Evolutionary conservation across 37 sponge, comb jelly and placozoan species (phyloP), one percentile per base, ranked within the genome.

Genomic region (Chondrosia reniformis): DNA sequence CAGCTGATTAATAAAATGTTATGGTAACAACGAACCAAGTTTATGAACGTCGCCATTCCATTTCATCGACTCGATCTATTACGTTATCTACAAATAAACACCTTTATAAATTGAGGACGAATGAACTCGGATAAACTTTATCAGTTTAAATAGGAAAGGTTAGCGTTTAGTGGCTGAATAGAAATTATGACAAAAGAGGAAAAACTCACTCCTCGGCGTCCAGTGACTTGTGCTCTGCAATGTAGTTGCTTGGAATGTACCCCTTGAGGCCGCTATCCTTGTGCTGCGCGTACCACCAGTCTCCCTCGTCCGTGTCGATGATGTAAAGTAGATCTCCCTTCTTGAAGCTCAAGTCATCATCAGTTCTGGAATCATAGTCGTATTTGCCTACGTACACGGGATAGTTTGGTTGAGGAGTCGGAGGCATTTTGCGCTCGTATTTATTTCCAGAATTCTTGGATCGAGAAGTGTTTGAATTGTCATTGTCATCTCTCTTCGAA

Each of bases 121-220:
- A n/a, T n/a, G n/a, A n/a, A n/a, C n/a, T n/a, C n/a, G n/a, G n/a
- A n/a, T n/a, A n/a, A n/a, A n/a, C n/a, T n/a, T n/a, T n/a, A n/a
- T n/a, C n/a, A n/a, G n/a, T n/a, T n/a, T n/a, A n/a, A n/a, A n/a
- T n/a, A n/a, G n/a, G n/a, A n/a, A n/a, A n/a, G n/a, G n/a, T n/a
- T n/a, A n/a, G n/a, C n/a, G n/a, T n/a, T n/a, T n/a, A 49, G 15
- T 49, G 15, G 28, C 61, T 6, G 61, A 25, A 59, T 5, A 13
- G 61, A 59, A 59, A 13, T 59, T 30, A 13, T 6, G 7, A 59
- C 8, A 19, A 13, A 59, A 6, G 28, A 6, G 22, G 61, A 6
- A 6, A 59, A 67, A 93, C 99, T 93, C 65, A 98, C 99, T 94
- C 94, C 86, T 98, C 90, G 15, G 99, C 96, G 40, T 95, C 99